phyloP scores from a whole-genome alignment of 2,797 vertebrate species.

The Eutrigla gurnardus region DNA sequence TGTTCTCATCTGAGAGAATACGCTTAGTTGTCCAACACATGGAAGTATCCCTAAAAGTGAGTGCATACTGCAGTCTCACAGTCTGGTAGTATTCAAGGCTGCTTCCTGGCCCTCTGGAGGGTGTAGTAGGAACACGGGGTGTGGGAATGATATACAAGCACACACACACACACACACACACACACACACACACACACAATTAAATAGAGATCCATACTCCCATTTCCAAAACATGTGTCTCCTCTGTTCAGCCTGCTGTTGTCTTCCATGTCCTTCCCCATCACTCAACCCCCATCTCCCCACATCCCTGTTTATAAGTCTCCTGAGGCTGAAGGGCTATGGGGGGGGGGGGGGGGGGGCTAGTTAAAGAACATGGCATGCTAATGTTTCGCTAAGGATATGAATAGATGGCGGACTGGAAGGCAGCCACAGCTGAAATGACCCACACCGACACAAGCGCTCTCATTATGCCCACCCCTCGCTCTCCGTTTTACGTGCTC shows the following conservation, averaged over 20 bases:
- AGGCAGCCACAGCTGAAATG: slow-evolving; percentile 69
- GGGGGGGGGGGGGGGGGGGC: slow-evolving; percentile 54
- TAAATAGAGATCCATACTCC: slow-evolving; percentile 1
- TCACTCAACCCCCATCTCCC: slow-evolving; percentile 39
- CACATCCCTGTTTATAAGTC: slow-evolving; percentile 67
- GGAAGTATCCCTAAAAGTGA: slow-evolving; percentile 8
- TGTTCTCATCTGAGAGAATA: not conserved
- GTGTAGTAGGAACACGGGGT: slow-evolving; percentile 34
- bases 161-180: slow-evolving; percentile 25
- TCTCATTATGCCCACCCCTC: slow-evolving; percentile 42
- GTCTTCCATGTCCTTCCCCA: slow-evolving; percentile 2
- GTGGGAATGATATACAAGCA: slow-evolving; percentile 55
- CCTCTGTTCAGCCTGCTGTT: slow-evolving; percentile 26
- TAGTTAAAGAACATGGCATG: slow-evolving; percentile 76
- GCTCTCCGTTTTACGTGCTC: slow-evolving; percentile 46
- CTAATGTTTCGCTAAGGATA: slow-evolving; percentile 68
- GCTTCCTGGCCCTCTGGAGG: slow-evolving; percentile 29
- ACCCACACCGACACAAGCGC: slow-evolving; percentile 47
- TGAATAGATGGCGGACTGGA: slow-evolving; percentile 72
- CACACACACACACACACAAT: not conserved
- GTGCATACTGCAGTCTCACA: not conserved
- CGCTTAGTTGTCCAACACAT: not conserved
- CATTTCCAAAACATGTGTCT: slow-evolving; percentile 24
- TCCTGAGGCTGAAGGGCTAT: slow-evolving; percentile 26
- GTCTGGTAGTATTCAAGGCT: slow-evolving; percentile 12